These are phyloP conservation scores for Orycteropus afer DNA, from an alignment of 2,113 vertebrate genomes.

Conservation along the genomic window DNA sequence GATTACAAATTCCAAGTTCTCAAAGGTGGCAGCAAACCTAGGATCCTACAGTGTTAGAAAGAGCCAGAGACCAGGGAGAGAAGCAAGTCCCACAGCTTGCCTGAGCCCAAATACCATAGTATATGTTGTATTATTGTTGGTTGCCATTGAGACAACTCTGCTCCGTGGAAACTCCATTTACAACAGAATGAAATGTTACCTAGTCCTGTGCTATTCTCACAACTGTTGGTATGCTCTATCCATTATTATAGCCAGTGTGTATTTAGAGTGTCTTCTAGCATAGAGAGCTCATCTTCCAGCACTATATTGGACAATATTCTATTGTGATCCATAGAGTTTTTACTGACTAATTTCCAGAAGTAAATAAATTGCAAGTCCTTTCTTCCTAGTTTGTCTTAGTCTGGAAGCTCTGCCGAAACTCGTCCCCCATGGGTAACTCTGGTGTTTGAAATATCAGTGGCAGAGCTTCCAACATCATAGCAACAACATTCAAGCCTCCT, in stretches of 20 bases:
- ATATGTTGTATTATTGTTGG: not conserved
- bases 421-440: not conserved
- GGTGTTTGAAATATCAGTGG: not conserved
- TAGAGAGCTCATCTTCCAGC: not conserved
- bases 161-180: not conserved
- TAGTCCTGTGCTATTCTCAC: not conserved
- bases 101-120: not conserved
- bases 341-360: not conserved
- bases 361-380: not conserved
- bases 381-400: not conserved
- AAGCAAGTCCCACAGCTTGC: not conserved
- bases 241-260: not conserved
- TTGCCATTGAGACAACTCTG: not conserved
- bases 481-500: not conserved
- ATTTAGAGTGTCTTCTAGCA: not conserved
- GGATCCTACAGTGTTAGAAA: not conserved
- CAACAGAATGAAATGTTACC: not conserved
- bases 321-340: not conserved
- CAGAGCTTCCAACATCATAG: not conserved
- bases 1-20: not conserved
- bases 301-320: not conserved
- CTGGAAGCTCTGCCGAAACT: not conserved
- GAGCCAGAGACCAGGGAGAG: not conserved
- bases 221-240: not conserved
- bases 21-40: not conserved